Evolutionary conservation across 2,888 invertebrate genomes (phyloP).

Genomic region (Drosophila lutescens): DNA sequence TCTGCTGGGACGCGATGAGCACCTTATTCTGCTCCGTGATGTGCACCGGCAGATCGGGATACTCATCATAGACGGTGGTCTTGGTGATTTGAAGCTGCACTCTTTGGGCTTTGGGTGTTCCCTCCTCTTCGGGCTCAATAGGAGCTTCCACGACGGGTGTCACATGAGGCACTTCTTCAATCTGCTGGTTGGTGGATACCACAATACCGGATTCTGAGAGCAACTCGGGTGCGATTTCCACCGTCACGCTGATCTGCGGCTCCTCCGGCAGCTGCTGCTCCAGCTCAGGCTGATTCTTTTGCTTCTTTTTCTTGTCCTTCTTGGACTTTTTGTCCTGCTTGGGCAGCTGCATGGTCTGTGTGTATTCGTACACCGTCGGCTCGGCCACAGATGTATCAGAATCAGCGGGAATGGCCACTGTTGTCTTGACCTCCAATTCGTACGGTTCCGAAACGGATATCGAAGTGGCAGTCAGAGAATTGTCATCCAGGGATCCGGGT

Average conservation of each 20-base stretch:
- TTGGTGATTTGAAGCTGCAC: constrained; percentile 80
- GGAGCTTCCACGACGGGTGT: constrained; percentile 40
- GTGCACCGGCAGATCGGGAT: constrained; percentile 69
- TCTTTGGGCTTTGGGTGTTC: constrained; percentile 55
- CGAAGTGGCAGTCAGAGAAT: constrained; percentile 69
- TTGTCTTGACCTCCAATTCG: constrained; percentile 85
- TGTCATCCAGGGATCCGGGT: constrained; percentile 67
- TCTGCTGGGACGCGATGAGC: constrained; percentile 66
- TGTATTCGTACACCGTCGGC: constrained; percentile 80
- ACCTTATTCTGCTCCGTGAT: constrained; percentile 78
- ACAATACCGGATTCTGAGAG: constrained; percentile 69
- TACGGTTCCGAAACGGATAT: constrained; percentile 83
- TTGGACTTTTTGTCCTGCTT: constrained; percentile 78
- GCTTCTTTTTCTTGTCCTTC: constrained; percentile 83
- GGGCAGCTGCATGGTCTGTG: constrained; percentile 79
- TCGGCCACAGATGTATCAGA: constrained; percentile 84
- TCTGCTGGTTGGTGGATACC: constrained; percentile 63
- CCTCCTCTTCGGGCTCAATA: constrained; percentile 16
- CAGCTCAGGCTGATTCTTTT: constrained; percentile 43
- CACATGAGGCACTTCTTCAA: constrained; percentile 58
- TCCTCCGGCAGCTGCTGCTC: constrained; percentile 58
- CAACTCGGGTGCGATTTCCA: constrained; percentile 75
- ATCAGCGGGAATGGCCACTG: constrained; percentile 86
- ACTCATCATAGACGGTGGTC: constrained; percentile 79
- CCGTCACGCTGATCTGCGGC: constrained; percentile 79